Evolutionary conservation across 2,888 invertebrate species (phyloP).

Genomic region (Netelia fuscicornis): DNA sequence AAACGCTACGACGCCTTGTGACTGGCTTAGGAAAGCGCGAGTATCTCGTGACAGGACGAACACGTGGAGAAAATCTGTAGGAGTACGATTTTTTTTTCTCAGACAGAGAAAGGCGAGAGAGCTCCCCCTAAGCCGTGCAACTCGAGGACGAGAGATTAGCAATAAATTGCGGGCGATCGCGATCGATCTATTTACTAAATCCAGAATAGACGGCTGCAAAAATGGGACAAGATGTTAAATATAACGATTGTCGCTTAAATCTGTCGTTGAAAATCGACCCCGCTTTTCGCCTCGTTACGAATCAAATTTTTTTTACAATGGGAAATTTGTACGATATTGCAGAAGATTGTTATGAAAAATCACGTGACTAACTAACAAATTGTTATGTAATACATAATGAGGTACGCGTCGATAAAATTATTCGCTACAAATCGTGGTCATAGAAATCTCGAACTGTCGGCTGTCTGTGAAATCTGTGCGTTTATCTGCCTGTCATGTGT

Average conservation of each 20-base stretch:
- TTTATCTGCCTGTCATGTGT: no score
- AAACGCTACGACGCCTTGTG: conserved; percentile 10
- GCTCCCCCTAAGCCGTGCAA: conserved; percentile 2
- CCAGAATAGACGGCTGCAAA: no score
- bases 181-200: conserved; percentile 13
- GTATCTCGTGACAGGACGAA: conserved; percentile 37
- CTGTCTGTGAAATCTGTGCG: no score
- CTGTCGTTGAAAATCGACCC: no score
- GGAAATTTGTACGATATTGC: background rate
- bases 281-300: no score
- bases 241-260: no score
- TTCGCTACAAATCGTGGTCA: no score
- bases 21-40: conserved; percentile 54
- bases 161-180: conserved; percentile 18
- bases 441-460: no score
- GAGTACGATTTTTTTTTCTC: conserved; percentile 39
- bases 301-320: background rate
- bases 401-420: no score
- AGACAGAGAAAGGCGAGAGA: conserved; percentile 56
- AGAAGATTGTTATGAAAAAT: background rate
- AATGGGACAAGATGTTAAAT: no score
- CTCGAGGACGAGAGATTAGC: conserved; percentile 37
- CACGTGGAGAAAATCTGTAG: conserved; percentile 43
- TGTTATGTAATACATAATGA: background rate
- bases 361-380: background rate